A percentile compares a stretch with the other conserved stretches of the same genome.
These are phyloP conservation scores for Malthinus flaveolus DNA, from an alignment of 2,888 invertebrate genomes.

Conservation along the genomic window DNA sequence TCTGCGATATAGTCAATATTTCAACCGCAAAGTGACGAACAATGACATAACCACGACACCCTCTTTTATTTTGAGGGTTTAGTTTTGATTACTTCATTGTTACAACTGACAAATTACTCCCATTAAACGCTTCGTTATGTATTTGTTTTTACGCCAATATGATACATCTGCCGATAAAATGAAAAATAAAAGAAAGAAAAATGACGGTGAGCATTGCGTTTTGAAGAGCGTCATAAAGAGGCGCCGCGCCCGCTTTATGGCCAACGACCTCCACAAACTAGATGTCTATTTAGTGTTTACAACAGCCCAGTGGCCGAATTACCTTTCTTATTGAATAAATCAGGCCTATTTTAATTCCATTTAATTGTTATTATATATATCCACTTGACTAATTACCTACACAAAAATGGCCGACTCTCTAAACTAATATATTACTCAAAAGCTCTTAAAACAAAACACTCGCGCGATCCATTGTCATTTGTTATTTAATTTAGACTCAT, in stretches of 20 bases:
- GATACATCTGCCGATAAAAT: too few species aligned
- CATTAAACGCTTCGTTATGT: constrained; percentile 22
- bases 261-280: constrained; percentile 47
- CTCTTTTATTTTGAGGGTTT: constrained; percentile 5
- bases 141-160: too few species aligned
- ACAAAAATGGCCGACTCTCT: too few species aligned
- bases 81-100: constrained; percentile 34
- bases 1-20: constrained; percentile 15
- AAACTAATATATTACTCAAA: too few species aligned
- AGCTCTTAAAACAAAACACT: too few species aligned
- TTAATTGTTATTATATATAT: constrained; percentile 4
- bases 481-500: too few species aligned
- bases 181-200: background rate
- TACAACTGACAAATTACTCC: constrained; percentile 35
- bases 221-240: constrained; percentile 49
- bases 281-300: constrained; percentile 53
- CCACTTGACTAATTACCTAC: too few species aligned
- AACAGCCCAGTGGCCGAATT: constrained; percentile 48
- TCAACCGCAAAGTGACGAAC: constrained; percentile 14
- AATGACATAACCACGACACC: constrained; percentile 3
- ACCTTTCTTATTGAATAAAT: constrained; percentile 49
- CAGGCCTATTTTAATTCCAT: constrained; percentile 34
- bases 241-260: constrained; percentile 50
- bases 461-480: too few species aligned
- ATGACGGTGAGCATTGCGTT: constrained; percentile 24